Evolutionary conservation across 1,140 invertebrate species (phyloP), one percentile per base, ranked within the genome.

Genomic region (Harpegnathos saltator): DNA sequence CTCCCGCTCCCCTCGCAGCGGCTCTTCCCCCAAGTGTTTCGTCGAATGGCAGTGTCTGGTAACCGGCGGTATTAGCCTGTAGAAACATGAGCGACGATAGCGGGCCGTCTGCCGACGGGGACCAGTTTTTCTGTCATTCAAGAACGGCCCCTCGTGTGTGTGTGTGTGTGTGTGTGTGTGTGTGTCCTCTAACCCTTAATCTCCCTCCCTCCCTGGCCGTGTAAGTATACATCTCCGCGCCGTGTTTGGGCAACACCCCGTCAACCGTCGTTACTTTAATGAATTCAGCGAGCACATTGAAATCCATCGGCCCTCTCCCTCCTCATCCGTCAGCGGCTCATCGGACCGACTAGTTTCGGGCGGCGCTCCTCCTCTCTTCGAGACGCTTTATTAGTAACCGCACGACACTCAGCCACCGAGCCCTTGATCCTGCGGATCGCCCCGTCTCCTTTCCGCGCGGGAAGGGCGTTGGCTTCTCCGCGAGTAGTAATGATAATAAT

Each of bases 211-310:
- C 29, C n/a, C n/a, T n/a, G n/a, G 29, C 5, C 52, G 33, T 71
- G 24, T 80, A 80, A 80, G 75, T 71, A 71, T 80, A 80, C 52
- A 69, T 14, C 22, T 17, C 50, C 74, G 26, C 26, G 22, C 50
- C 22, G 75, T 80, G 75, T 80, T 80, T 80, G 65, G 75, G 75
- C 52, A 80, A 80, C 75, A 80, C 65, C 65, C 75, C 75, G 65
- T 80, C 75, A 71, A 69, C 75, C 75, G 75, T 80, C 65, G 75
- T 80, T 71, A 71, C 75, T 71, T 68, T 80, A 69, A 80, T 80
- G 33, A 69, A 80, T 80, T 80, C 75, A 71, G 52, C 52, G 52
- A 29, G 9, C 33, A 29, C 44, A 77, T 77, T 66, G 62, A 77
- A 54, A 80, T 80, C 75, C 65, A 80, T 77, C 73, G 33, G 73